Evolutionary conservation across 2,797 vertebrate species (phyloP).

Genomic region (Spinus pinus): DNA sequence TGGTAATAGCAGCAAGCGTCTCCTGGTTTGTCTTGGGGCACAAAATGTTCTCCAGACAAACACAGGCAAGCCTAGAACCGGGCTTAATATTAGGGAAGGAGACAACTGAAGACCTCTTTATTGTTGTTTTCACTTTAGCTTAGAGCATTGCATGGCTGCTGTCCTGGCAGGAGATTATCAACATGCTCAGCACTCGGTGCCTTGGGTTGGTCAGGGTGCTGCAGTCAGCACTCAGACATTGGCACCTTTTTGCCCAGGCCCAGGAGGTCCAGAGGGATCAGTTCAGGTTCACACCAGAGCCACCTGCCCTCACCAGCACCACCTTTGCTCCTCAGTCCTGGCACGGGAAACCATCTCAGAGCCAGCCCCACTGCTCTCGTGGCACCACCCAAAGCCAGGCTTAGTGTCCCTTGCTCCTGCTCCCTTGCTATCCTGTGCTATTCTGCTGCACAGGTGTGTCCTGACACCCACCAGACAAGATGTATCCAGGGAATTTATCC

Average conservation of each 20-base stretch:
- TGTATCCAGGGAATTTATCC: background rate
- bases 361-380: background rate
- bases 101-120: background rate
- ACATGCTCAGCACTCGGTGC: background rate
- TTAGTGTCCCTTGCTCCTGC: background rate
- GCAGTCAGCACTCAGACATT: background rate
- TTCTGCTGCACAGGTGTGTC: background rate
- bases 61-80: background rate
- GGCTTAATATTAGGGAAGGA: constrained; percentile 15
- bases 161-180: background rate
- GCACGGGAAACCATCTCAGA: accelerated
- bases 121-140: background rate
- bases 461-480: background rate
- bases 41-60: constrained; percentile 21
- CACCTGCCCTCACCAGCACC: background rate
- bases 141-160: background rate
- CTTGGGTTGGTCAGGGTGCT: background rate
- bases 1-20: constrained; percentile 41
- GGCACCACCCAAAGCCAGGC: background rate
- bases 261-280: background rate
- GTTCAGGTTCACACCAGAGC: background rate
- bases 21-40: constrained; percentile 34
- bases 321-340: background rate
- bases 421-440: background rate
- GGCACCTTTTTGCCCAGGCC: background rate